A percentile compares a stretch with the other conserved stretches of the same genome.
These are phyloP conservation scores for Gymnosoma rotundatum DNA, from an alignment of 2,888 invertebrate species.

Conservation along the genomic window DNA sequence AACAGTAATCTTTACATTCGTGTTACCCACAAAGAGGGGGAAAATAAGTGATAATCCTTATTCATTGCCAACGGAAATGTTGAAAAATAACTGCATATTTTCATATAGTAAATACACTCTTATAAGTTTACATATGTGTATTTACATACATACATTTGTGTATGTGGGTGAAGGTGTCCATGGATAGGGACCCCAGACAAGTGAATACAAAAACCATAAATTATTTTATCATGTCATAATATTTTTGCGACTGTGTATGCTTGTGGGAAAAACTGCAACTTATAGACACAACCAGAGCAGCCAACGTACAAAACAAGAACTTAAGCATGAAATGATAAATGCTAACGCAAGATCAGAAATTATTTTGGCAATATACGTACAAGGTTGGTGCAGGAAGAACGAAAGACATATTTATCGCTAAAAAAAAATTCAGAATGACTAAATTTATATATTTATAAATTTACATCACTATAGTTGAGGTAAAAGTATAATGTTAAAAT, in stretches of 20 bases:
- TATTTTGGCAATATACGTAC: neutral
- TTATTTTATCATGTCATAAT: slow-evolving; percentile 58
- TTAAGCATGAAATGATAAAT: neutral
- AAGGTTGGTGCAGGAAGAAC: neutral
- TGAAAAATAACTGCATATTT: slow-evolving; percentile 4
- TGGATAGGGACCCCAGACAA: neutral
- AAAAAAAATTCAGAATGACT: neutral
- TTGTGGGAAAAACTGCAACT: slow-evolving; percentile 10
- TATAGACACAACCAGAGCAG: slow-evolving; percentile 14
- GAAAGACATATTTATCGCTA: neutral
- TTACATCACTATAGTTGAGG: neutral
- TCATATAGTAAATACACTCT: too few relatives aligned
- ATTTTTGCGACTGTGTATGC: slow-evolving; percentile 4
- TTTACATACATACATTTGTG: too few relatives aligned
- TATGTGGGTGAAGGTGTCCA: neutral
- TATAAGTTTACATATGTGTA: neutral
- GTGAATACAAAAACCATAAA: slow-evolving; percentile 39
- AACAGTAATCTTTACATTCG: slow-evolving; percentile 32
- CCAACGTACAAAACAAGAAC: neutral
- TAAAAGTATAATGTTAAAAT: too few relatives aligned
- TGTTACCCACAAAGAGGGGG: neutral
- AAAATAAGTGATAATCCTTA: slow-evolving; percentile 63
- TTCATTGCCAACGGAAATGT: slow-evolving; percentile 69
- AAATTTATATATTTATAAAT: neutral
- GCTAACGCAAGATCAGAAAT: neutral